Conservation (phyloP, 2,113 vertebrate genomes). For the Calidris pugnax region DNA sequence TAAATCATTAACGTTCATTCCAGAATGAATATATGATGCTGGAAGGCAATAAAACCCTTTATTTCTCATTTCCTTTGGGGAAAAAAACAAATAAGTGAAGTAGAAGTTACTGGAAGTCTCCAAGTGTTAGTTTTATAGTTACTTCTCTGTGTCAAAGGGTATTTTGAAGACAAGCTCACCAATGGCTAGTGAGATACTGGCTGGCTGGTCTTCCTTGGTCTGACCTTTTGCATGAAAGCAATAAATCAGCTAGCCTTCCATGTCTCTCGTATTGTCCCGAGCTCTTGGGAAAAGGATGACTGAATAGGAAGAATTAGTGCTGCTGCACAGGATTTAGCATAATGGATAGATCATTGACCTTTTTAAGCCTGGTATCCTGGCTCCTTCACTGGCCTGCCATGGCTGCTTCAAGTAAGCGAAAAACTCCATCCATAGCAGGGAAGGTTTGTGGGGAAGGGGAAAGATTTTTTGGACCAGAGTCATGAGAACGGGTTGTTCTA, state of each 20-base stretch:
- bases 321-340: constrained; percentile 37
- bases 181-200: neutral
- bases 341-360: constrained; percentile 43
- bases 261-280: neutral
- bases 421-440: neutral
- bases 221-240: constrained; percentile 53
- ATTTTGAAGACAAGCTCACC: neutral
- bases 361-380: constrained; percentile 29
- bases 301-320: constrained; percentile 48
- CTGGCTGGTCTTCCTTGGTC: constrained; percentile 7
- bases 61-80: neutral
- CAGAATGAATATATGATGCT: neutral
- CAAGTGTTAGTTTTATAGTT: neutral
- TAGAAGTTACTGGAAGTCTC: neutral
- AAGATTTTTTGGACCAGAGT: neutral
- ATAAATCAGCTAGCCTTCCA: constrained; percentile 43
- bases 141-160: neutral
- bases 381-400: neutral
- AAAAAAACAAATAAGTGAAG: neutral
- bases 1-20: neutral
- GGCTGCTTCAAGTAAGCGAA: neutral
- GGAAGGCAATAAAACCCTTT: neutral
- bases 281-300: constrained; percentile 45
- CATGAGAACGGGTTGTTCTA: neutral
- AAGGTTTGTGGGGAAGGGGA: neutral